Base-by-base conservation (phyloP, 2,113 vertebrate genomes). In the Syngnathus scovelli region DNA sequence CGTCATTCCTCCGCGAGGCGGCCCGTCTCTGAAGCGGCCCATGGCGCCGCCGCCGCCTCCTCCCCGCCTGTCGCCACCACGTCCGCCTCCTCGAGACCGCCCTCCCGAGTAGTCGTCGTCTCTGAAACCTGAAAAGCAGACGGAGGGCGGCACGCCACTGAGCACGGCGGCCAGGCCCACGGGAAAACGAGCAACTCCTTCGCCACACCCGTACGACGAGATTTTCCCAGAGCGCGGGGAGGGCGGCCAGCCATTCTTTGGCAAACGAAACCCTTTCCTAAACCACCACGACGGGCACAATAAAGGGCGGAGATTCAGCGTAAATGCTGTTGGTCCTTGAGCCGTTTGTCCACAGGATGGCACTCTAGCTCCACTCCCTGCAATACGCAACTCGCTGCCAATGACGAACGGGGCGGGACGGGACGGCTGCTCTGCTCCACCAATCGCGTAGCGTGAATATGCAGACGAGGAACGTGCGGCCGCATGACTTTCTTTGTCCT, bases 41-140 rank as follows among this genome's bases (percentile, higher is more conserved):
- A 91, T 90, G 33, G 86, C 88, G 4, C 85, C 66, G 0, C 59
- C 72, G 2, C 55, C 69, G 0, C 15, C 52, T 18, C 46, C 5
- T 13, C 68, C 49, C 10, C 51, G 5, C 43, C 59, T n/a, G 12
- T 44, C 39, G n/a, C 61, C 61, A 1, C 16, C 39, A 7, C 41
- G 91, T 19, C 86, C 76, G n/a, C 94, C 92, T 3, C 93, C 94
- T 89, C 94, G 91, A 81, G 92, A 81, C 83, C 94, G 88, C 44
- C 95, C 92, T 56, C 94, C 94, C 87, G 95, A 81, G 87, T 92
- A 98, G 83, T 96, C 94, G 7, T 98, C 96, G 43, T 96, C 96
- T 90, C 90, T 92, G 86, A 87, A 98, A 77, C 95, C 97, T 98
- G 85, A 13, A 1, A 12, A 62, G 52, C 63, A 58, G 27, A 58